phyloP scores from a whole-genome alignment of 2,888 invertebrate genomes.

The Notodonta dromedarius region DNA sequence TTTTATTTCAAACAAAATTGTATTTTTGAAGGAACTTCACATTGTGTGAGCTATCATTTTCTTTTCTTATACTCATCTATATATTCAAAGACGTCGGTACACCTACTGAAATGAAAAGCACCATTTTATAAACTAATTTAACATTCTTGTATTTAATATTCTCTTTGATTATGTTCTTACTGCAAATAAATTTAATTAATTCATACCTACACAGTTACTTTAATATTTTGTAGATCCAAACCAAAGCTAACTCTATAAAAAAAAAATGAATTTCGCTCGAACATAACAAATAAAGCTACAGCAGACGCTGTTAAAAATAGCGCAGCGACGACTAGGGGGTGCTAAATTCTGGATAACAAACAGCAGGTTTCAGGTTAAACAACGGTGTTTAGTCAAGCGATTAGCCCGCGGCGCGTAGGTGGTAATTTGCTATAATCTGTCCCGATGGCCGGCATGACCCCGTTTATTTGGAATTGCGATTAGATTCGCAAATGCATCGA shows the following conservation, averaged over 20 bases:
- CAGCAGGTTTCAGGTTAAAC: slow-evolving; percentile 40
- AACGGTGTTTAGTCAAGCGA: slow-evolving; percentile 55
- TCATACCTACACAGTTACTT: neutral
- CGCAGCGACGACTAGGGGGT: slow-evolving; percentile 44
- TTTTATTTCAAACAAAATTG: neutral
- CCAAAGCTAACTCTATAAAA: neutral
- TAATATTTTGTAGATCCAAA: neutral
- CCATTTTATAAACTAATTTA: neutral
- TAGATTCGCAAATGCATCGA: slow-evolving; percentile 31
- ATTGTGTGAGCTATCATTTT: neutral
- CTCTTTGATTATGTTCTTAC: neutral
- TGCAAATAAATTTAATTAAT: neutral
- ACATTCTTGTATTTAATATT: neutral
- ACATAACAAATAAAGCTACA: slow-evolving; percentile 25
- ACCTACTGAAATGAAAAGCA: too few relatives aligned
- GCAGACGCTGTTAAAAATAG: slow-evolving; percentile 40
- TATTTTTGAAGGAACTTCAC: too few relatives aligned
- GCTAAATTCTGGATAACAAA: slow-evolving; percentile 54
- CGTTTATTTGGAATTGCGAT: slow-evolving; percentile 36
- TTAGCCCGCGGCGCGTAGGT: slow-evolving; percentile 52
- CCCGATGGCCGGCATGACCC: slow-evolving; percentile 26
- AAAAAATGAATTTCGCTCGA: slow-evolving; percentile 31
- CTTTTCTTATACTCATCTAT: too few relatives aligned
- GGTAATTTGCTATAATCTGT: slow-evolving; percentile 53
- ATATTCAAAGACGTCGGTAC: too few relatives aligned